Evolutionary conservation across 2,888 invertebrate genomes (phyloP), one percentile per base, ranked within the genome.

Genomic region (Barypeithes pellucidus): DNA sequence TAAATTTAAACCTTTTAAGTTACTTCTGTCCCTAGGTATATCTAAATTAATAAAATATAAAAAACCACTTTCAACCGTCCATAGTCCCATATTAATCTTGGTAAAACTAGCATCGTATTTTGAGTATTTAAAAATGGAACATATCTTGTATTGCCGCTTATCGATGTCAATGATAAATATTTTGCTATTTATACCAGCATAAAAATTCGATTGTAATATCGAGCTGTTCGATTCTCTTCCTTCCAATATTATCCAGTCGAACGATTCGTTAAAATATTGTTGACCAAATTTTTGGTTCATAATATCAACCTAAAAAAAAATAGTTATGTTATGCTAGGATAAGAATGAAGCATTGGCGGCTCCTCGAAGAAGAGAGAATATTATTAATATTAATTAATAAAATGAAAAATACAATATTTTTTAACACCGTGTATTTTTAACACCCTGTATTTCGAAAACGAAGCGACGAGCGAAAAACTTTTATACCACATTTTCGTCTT

Each of bases 61-160:
- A 18, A 57, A 57, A 11, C 54, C 54, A 16, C 18, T 57, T 57
- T 57, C 33, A 33, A 5, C 16, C 5, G 16, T 43, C 62, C 62
- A 62, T 22, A 62, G 16, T 29, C 29, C 62, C 3, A 62, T 8
- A 45, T 29, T 12, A 45, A 47, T 45, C 29, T 62, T 62, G 14
- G 14, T 18, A 43, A 62, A 29, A 5, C 18, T 22, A 7, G 14
- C 9, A 24, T 62, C 47, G 8, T 29, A 2, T 39, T 5, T 45
- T 18, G 45, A 47, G 33, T 62, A 62, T 33, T 62, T 62, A 62
- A 47, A 62, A 33, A 62, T 62, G 1, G 62, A 45, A 29, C 47
- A 29, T 4, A 62, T 16, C 29, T 62, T 43, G 29, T 62, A 62
- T 11, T 47, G 24, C 3, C 47, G 5, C 2, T 62, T n/a, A 9